Percentiles rank a stretch among this genome's conserved stretches.
phyloP scores from a whole-genome alignment of 2,797 vertebrate genomes.

The Saxicola maurus region DNA sequence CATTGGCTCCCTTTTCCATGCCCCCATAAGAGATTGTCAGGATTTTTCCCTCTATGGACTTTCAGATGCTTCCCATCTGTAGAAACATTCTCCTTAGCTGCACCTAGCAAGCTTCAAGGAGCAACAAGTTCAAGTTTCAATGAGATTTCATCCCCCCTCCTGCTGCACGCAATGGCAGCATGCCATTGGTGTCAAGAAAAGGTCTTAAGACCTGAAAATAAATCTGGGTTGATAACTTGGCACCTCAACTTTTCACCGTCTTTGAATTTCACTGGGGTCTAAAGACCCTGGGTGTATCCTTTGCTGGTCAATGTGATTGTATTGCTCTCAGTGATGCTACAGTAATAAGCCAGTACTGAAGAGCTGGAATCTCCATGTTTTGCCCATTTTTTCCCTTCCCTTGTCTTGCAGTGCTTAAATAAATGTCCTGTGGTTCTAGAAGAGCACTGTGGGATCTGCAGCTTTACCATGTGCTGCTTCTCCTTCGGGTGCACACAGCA shows the following conservation, averaged over 20 bases:
- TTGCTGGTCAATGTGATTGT: not conserved
- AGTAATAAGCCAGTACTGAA: not conserved
- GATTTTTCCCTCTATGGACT: conserved; percentile 1
- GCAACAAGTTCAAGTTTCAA: conserved; percentile 1
- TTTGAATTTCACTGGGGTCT: not conserved
- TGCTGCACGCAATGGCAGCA: not conserved
- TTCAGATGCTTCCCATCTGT: not conserved
- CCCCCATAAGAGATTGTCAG: not conserved
- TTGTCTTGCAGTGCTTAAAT: not conserved
- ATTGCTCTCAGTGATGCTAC: not conserved
- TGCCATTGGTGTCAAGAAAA: conserved; percentile 6
- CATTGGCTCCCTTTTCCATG: not conserved
- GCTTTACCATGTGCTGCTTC: not conserved
- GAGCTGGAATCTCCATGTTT: not conserved
- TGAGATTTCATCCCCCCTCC: not conserved
- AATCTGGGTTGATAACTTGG: not conserved
- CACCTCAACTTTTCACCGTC: not conserved
- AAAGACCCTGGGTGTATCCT: not conserved
- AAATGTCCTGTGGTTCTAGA: not conserved
- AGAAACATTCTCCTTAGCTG: conserved; percentile 7
- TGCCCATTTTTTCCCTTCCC: not conserved
- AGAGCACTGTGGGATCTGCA: not conserved
- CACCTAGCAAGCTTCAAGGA: not conserved
- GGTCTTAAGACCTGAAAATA: conserved; percentile 13
- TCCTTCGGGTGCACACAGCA: fast-evolving